Percentiles rank a stretch among this genome's conserved stretches.
Conservation (phyloP, 2,888 invertebrate species). For the Rhabditophanes sp. region DNA sequence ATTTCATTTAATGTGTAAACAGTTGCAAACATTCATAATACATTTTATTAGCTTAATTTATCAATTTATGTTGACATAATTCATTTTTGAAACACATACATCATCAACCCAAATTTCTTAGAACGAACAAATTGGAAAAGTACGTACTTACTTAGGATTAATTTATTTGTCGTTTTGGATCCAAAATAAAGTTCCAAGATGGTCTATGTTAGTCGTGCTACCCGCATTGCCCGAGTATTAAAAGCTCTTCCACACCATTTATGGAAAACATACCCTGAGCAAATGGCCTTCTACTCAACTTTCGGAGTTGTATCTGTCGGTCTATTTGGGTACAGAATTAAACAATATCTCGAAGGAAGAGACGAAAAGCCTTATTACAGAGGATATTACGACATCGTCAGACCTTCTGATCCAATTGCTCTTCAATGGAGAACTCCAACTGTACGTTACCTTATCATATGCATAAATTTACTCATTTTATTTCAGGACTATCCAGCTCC, state of each 20-base stretch:
- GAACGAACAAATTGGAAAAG: too few species aligned
- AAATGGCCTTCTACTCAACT: conserved; percentile 19
- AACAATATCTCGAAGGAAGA: conserved; percentile 13
- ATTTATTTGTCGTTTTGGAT: too few species aligned
- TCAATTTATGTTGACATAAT: too few species aligned
- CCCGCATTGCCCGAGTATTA: conserved; percentile 6
- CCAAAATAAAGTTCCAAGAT: conserved; percentile 1
- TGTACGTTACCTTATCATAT: conserved; percentile 8
- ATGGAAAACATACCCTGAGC: conserved; percentile 9
- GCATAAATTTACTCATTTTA: background rate
- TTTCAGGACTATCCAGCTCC: conserved; percentile 27
- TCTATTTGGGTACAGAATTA: conserved; percentile 15
- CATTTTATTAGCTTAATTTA: too few species aligned
- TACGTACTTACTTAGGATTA: too few species aligned
- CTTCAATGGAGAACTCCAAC: conserved; percentile 28
- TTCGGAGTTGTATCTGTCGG: conserved; percentile 23
- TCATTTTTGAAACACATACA: too few species aligned
- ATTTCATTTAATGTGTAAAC: too few species aligned
- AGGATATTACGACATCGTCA: conserved; percentile 28
- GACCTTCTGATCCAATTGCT: conserved; percentile 24
- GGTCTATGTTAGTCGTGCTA: conserved; percentile 4
- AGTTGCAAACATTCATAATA: too few species aligned
- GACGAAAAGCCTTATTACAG: conserved; percentile 18
- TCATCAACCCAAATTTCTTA: too few species aligned
- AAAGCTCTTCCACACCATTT: conserved; percentile 7